Evolutionary conservation across 2,113 vertebrate genomes (phyloP).

Genomic region (Nyctereutes procyonoides): DNA sequence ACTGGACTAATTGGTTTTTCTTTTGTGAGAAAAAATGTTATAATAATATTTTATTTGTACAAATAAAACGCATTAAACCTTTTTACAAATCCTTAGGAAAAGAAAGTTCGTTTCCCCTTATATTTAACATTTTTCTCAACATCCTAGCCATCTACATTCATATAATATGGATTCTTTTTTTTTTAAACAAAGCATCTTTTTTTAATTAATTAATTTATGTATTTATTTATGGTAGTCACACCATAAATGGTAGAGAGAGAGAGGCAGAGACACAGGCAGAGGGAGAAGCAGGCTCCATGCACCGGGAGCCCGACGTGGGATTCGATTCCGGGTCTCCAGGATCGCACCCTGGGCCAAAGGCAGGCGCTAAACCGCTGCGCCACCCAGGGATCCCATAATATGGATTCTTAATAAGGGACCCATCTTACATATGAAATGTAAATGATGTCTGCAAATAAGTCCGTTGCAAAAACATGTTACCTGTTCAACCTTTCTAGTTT

Average conservation of each 20-base stretch:
- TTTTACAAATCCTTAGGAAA: background rate
- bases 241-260: no score
- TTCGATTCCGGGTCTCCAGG: no score
- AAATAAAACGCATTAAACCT: background rate
- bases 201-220: no score
- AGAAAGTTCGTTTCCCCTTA: background rate
- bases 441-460: background rate
- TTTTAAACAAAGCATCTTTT: no score
- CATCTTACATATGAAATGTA: background rate
- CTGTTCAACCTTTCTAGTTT: background rate
- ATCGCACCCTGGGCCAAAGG: no score
- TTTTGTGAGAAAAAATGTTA: constrained; percentile 53
- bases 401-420: background rate
- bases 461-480: background rate
- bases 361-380: no score
- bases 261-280: no score
- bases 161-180: background rate
- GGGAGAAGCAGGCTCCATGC: no score
- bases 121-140: background rate
- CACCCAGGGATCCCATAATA: background rate
- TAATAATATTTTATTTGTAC: background rate
- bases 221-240: no score
- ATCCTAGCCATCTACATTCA: background rate
- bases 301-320: no score
- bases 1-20: background rate